A percentile compares a stretch with the other conserved stretches of the same genome.
phyloP scores from a whole-genome alignment of 2,113 vertebrate species.

The Calidris pugnax region DNA sequence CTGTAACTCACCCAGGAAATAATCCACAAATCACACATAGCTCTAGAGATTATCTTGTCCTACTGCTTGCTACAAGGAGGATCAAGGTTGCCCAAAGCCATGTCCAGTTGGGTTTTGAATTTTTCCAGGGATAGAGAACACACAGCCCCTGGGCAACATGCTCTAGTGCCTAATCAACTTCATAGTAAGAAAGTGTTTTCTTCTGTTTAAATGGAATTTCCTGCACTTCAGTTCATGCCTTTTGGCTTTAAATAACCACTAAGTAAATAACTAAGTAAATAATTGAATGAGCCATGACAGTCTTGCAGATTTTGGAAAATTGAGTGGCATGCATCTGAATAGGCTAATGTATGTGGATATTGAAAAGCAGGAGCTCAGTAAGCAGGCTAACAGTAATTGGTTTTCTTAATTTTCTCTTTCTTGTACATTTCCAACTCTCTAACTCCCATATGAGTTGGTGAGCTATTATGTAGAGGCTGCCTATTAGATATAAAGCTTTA shows the following conservation, averaged over 20 bases:
- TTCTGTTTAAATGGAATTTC: neutral
- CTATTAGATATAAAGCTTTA: constrained; percentile 51
- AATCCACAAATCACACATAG: neutral
- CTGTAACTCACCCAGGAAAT: neutral
- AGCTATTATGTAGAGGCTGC: constrained; percentile 14
- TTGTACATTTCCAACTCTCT: constrained; percentile 10
- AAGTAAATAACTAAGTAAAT: neutral
- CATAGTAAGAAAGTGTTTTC: neutral
- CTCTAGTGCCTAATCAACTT: neutral
- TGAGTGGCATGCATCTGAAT: neutral
- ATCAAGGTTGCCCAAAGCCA: neutral
- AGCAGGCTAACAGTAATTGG: neutral
- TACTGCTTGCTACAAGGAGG: neutral
- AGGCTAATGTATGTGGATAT: neutral
- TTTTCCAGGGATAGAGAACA: neutral
- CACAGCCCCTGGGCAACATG: rapidly evolving
- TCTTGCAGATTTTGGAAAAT: neutral
- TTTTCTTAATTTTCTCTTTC: constrained; percentile 36
- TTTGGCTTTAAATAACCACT: neutral
- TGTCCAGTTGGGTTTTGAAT: neutral
- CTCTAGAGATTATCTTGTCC: neutral
- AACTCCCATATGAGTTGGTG: neutral
- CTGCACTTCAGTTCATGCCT: neutral
- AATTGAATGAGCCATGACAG: neutral
- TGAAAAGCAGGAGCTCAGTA: neutral